These are phyloP conservation scores for Eupristina koningsbergeri DNA, from an alignment of 1,140 invertebrate species.

Conservation along the genomic window DNA sequence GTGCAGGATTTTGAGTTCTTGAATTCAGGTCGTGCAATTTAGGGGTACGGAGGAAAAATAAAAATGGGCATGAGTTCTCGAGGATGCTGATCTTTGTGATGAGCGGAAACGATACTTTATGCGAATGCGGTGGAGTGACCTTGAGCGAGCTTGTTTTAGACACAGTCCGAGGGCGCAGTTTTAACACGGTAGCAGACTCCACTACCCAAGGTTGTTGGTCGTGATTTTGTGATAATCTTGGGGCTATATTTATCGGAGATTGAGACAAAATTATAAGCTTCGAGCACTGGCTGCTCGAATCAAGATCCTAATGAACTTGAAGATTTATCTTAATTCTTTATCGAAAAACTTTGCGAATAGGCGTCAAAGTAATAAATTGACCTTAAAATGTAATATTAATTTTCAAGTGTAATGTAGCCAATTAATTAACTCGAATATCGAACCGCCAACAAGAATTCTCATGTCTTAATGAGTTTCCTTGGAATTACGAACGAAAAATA, in stretches of 20 bases:
- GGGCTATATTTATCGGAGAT: constrained; percentile 18
- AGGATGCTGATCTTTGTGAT: not conserved
- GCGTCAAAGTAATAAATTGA: not conserved
- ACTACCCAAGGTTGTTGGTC: not conserved
- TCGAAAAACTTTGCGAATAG: not conserved
- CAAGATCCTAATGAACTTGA: not conserved
- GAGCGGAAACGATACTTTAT: not conserved
- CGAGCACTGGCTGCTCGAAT: not conserved
- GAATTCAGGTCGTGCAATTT: no score
- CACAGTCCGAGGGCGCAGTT: not conserved
- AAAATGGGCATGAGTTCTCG: no score
- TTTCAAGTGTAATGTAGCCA: not conserved
- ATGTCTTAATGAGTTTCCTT: no score
- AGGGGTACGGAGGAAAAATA: no score
- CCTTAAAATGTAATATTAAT: not conserved
- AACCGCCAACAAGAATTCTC: not conserved
- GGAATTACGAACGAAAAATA: no score
- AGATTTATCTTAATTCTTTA: constrained; percentile 3
- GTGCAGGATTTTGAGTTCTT: no score
- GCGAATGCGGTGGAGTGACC: not conserved
- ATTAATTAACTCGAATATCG: not conserved
- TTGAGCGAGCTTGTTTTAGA: constrained; percentile 3
- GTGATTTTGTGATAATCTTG: constrained; percentile 1
- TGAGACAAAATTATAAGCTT: not conserved
- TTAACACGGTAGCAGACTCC: not conserved